These are phyloP conservation scores for Labia minor DNA, from an alignment of 2,888 invertebrate genomes.

Conservation along the genomic window DNA sequence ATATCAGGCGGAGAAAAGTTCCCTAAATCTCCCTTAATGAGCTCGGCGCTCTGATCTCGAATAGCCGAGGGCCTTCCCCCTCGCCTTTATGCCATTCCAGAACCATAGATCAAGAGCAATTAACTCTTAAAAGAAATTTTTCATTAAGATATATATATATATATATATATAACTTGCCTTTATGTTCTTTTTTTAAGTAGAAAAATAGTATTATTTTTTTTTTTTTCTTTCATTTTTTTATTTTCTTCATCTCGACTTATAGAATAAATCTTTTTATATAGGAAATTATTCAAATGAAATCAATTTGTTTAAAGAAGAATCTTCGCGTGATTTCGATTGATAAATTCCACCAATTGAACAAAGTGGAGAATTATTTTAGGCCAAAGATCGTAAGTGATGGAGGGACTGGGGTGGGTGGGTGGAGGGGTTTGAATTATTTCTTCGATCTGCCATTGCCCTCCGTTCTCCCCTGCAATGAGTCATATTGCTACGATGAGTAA, in stretches of 20 bases:
- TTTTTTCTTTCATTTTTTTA: not conserved
- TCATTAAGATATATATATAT: not conserved
- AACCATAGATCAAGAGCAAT: not conserved
- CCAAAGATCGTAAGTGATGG: too few species aligned
- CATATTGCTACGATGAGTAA: too few species aligned
- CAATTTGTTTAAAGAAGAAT: not conserved
- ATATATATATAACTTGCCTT: not conserved
- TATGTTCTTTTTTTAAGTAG: not conserved
- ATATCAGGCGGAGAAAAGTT: not conserved
- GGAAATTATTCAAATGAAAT: not conserved
- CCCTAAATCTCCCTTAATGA: not conserved
- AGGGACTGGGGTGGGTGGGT: too few species aligned
- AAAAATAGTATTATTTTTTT: not conserved
- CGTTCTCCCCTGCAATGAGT: too few species aligned
- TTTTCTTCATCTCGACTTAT: not conserved
- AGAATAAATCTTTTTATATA: not conserved
- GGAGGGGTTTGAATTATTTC: too few species aligned
- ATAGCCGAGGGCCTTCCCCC: not conserved
- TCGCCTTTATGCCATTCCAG: not conserved
- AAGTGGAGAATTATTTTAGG: not conserved
- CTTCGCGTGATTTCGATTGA: not conserved
- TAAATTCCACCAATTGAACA: not conserved
- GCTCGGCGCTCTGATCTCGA: not conserved
- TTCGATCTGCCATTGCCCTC: too few species aligned
- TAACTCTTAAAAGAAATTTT: constrained; percentile 6